A percentile compares a stretch with the other conserved stretches of the same genome.
Evolutionary conservation across 2,113 vertebrate species (phyloP).

Genomic region (Phoenicopterus ruber): DNA sequence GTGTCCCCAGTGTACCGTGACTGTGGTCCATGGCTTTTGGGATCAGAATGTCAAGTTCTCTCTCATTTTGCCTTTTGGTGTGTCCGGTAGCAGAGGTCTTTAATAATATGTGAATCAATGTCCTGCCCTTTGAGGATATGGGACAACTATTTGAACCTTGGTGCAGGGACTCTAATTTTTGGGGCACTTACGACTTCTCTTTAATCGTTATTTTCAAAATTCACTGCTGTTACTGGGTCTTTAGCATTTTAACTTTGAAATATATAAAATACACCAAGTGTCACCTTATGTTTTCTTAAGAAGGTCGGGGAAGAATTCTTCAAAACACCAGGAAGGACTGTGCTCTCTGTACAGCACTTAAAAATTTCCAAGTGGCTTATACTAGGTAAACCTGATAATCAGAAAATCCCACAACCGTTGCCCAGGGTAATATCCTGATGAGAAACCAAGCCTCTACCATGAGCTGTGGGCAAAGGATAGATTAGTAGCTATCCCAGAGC

Average conservation of each 20-base stretch:
- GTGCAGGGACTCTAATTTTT: background rate
- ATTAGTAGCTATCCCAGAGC: background rate
- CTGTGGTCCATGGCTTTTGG: background rate
- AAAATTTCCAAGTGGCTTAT: background rate
- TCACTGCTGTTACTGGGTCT: background rate
- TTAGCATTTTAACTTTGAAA: background rate
- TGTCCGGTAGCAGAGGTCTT: background rate
- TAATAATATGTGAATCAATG: background rate
- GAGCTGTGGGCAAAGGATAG: background rate
- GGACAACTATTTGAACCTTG: background rate
- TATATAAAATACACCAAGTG: background rate
- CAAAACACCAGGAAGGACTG: background rate
- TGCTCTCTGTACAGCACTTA: background rate
- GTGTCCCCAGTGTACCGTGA: background rate
- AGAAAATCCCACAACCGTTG: background rate
- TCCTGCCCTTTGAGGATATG: background rate
- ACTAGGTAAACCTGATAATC: background rate
- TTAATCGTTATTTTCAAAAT: background rate
- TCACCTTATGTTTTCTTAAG: background rate
- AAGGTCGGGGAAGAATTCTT: background rate
- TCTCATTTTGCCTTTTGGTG: background rate
- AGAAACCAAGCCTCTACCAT: background rate
- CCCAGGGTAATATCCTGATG: background rate
- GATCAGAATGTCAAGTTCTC: background rate
- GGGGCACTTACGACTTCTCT: background rate